phyloP scores from a whole-genome alignment of 2,797 vertebrate genomes.

The Anabas testudineus region DNA sequence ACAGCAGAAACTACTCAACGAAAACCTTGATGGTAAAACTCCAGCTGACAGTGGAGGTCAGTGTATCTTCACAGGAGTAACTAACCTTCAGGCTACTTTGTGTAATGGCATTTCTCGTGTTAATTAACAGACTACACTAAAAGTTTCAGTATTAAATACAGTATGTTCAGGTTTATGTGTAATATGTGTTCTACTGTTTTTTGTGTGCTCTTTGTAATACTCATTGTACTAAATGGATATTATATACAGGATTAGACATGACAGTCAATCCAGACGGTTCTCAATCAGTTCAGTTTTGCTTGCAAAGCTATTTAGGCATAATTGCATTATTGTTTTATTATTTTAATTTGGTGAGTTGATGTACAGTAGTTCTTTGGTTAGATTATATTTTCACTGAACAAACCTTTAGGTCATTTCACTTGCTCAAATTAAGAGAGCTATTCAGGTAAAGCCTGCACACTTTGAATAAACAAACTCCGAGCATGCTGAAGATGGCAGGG shows the following conservation, averaged over 20 bases:
- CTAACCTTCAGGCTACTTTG: constrained; percentile 40
- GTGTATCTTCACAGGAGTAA: constrained; percentile 37
- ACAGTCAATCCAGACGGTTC: no score
- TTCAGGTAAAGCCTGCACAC: no score
- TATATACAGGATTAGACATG: no score
- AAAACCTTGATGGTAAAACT: constrained; percentile 47
- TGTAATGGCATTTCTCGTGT: constrained; percentile 3
- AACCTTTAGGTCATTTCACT: no score
- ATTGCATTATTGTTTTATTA: no score
- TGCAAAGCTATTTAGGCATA: no score
- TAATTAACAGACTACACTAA: constrained; percentile 13
- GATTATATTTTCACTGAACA: no score
- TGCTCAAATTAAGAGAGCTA: no score
- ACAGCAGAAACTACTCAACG: constrained; percentile 35
- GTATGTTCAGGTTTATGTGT: not conserved
- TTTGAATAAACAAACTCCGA: not conserved
- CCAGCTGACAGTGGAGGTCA: constrained; percentile 58
- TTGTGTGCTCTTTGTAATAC: not conserved
- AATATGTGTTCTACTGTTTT: not conserved
- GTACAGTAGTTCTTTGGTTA: no score
- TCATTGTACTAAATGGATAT: not conserved
- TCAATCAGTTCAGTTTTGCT: no score
- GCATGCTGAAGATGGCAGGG: no score
- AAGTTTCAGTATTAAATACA: not conserved
- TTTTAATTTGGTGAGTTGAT: no score